These are phyloP conservation scores for Formicarius rufipectus DNA, from an alignment of 2,113 vertebrate species.

Conservation along the genomic window DNA sequence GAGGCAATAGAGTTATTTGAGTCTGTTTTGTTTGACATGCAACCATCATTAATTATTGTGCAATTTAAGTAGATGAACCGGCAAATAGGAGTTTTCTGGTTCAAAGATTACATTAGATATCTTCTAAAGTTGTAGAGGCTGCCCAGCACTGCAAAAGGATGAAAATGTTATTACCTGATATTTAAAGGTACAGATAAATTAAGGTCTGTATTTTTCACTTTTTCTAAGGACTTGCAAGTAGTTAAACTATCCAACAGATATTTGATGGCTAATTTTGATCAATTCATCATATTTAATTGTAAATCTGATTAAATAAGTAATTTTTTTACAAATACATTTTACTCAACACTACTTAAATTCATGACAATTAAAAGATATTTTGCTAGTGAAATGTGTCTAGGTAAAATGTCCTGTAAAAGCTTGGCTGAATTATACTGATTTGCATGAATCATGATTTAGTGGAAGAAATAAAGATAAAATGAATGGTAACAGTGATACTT, in stretches of 20 bases:
- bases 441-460: neutral
- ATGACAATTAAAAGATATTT: neutral
- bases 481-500: neutral
- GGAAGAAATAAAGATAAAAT: neutral
- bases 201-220: neutral
- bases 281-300: neutral
- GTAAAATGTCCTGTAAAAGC: neutral
- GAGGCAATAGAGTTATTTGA: neutral
- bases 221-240: neutral
- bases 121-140: neutral
- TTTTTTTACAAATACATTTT: neutral
- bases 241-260: neutral
- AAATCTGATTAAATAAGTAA: neutral
- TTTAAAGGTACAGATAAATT: neutral
- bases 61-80: neutral
- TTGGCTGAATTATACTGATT: neutral
- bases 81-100: neutral
- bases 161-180: neutral
- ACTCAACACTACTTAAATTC: neutral
- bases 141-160: neutral
- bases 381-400: neutral
- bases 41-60: neutral
- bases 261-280: neutral
- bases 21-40: conserved; percentile 12
- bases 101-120: neutral